Conservation (phyloP, 2,797 vertebrate genomes). For the Diceros bicornis region DNA sequence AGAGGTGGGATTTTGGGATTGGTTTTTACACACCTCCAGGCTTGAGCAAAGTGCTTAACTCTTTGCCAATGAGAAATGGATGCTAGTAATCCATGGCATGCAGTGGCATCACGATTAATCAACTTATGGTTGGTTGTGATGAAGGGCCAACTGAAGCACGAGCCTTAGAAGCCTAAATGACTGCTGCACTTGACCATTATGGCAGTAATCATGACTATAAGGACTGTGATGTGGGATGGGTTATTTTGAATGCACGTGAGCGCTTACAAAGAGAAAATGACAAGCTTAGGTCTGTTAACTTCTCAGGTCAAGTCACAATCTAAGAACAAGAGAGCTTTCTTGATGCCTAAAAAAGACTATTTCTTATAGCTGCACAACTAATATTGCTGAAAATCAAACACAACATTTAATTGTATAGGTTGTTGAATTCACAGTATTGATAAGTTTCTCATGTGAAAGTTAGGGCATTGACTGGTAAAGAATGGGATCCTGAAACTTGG, state of each 20-base stretch:
- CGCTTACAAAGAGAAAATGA: slow-evolving; percentile 42
- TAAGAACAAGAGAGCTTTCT: slow-evolving; percentile 24
- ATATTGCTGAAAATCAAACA: slow-evolving; percentile 51
- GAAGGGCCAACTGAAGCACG: neutral
- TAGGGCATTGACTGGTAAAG: neutral
- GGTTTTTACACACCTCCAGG: neutral
- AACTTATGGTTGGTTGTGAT: neutral
- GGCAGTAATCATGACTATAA: neutral
- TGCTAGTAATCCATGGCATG: neutral
- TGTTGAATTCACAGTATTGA: neutral
- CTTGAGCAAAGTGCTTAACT: neutral
- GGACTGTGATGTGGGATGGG: neutral
- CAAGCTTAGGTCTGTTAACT: neutral
- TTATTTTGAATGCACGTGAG: neutral
- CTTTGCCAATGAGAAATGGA: neutral
- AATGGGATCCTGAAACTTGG: slow-evolving; percentile 31
- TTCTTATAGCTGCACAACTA: neutral
- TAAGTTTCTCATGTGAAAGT: neutral
- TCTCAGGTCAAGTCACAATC: slow-evolving; percentile 40
- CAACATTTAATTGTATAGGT: neutral
- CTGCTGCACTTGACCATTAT: slow-evolving; percentile 31
- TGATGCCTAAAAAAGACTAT: neutral
- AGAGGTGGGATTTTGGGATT: neutral
- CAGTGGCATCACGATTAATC: slow-evolving; percentile 1
- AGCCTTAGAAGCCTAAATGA: neutral